phyloP scores from a whole-genome alignment of 1,140 invertebrate species.

The Hyphantria cunea region DNA sequence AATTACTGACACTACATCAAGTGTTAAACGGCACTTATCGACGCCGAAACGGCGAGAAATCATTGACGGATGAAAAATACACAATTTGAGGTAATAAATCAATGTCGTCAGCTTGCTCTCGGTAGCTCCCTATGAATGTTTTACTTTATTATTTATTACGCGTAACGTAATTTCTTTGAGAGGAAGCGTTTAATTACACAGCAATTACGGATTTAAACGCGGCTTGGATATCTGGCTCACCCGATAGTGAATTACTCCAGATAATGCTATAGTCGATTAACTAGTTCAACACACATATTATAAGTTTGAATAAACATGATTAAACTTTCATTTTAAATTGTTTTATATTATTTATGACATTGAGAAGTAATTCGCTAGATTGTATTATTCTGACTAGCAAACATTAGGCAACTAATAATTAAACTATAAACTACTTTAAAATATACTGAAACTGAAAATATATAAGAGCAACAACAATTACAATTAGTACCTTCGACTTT shows the following conservation, averaged over 20 bases:
- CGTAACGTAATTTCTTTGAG: conserved; percentile 49
- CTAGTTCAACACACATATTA: neutral
- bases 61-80: conserved; percentile 74
- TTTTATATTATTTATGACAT: too few species aligned
- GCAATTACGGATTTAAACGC: conserved; percentile 19
- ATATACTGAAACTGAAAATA: too few species aligned
- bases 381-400: too few species aligned
- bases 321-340: neutral
- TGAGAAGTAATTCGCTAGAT: too few species aligned
- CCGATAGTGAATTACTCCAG: conserved; percentile 8
- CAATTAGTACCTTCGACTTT: too few species aligned
- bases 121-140: conserved; percentile 61
- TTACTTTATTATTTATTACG: conserved; percentile 71
- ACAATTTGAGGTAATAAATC: conserved; percentile 79
- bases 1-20: conserved; percentile 81
- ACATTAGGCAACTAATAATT: too few species aligned
- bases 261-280: conserved; percentile 3
- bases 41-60: conserved; percentile 69
- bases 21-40: conserved; percentile 79
- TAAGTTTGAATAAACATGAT: conserved; percentile 19
- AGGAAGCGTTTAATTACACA: conserved; percentile 44
- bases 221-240: conserved; percentile 19
- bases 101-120: conserved; percentile 51
- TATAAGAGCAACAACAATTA: too few species aligned
- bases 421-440: too few species aligned